phyloP scores from a whole-genome alignment of 2,888 invertebrate species.

The Phalera bucephala region DNA sequence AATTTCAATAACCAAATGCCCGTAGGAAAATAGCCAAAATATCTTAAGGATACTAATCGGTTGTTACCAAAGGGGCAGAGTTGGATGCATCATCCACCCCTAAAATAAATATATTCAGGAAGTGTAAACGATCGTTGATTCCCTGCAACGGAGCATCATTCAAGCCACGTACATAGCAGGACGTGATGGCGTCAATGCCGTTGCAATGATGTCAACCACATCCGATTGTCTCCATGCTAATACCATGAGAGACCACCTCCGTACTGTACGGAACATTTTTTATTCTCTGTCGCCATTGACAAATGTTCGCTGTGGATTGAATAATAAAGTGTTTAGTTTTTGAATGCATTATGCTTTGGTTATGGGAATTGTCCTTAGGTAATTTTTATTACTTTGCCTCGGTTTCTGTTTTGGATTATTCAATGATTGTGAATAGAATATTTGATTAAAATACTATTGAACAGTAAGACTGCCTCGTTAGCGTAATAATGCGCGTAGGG shows the following conservation, averaged over 20 bases:
- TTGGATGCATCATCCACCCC: not conserved
- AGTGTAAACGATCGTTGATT: slow-evolving; percentile 30
- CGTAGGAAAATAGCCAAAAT: too few species aligned
- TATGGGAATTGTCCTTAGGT: too few species aligned
- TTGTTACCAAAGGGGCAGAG: too few species aligned
- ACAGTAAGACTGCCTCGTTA: too few species aligned
- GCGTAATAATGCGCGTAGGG: too few species aligned
- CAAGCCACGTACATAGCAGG: slow-evolving; percentile 62
- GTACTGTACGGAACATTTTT: slow-evolving; percentile 44
- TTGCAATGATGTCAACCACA: slow-evolving; percentile 58
- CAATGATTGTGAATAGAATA: too few species aligned
- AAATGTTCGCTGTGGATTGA: slow-evolving; percentile 56
- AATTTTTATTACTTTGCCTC: too few species aligned
- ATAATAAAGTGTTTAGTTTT: slow-evolving; percentile 46
- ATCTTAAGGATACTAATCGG: too few species aligned
- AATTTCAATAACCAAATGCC: too few species aligned
- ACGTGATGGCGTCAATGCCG: slow-evolving; percentile 59
- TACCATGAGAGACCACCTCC: slow-evolving; percentile 52
- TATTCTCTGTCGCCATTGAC: slow-evolving; percentile 53
- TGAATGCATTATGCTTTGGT: too few species aligned
- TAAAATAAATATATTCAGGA: slow-evolving; percentile 40
- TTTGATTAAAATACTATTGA: too few species aligned
- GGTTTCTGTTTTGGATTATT: too few species aligned
- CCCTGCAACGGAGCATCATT: slow-evolving; percentile 37
- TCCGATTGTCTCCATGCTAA: slow-evolving; percentile 67